Conservation (phyloP, 2,113 vertebrate species). For the Thomomys bottae region DNA sequence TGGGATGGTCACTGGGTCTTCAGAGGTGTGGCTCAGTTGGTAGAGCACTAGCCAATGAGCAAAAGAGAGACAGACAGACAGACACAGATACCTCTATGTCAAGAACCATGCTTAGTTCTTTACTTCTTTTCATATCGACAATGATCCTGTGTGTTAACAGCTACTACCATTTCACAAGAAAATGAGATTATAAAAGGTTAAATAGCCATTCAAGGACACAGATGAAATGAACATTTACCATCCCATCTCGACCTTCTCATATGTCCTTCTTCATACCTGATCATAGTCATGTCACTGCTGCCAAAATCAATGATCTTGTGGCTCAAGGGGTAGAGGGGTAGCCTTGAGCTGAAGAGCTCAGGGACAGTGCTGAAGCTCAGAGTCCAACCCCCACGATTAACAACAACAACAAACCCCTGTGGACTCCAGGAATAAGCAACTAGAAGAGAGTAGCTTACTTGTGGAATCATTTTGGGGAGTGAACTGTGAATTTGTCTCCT, state of each 20-base stretch:
- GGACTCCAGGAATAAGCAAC: background rate
- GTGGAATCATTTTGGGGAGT: background rate
- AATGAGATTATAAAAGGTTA: background rate
- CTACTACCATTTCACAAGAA: background rate
- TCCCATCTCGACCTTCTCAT: background rate
- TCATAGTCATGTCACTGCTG: background rate
- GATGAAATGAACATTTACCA: background rate
- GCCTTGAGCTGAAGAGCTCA: no score
- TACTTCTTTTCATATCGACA: constrained; percentile 8
- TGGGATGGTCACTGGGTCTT: background rate
- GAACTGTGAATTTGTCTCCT: background rate
- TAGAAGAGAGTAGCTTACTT: background rate
- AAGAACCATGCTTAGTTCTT: background rate
- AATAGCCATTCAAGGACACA: background rate
- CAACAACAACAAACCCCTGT: background rate
- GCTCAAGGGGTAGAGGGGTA: no score
- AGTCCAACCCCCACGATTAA: no score
- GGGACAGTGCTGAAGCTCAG: no score
- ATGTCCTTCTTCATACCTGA: background rate
- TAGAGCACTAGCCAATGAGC: no score
- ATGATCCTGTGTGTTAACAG: background rate
- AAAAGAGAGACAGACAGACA: no score
- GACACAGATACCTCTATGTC: no score
- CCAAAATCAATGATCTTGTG: background rate
- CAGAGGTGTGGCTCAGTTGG: no score